phyloP scores from a whole-genome alignment of 2,888 invertebrate genomes.

The Epinotia bilunana region DNA sequence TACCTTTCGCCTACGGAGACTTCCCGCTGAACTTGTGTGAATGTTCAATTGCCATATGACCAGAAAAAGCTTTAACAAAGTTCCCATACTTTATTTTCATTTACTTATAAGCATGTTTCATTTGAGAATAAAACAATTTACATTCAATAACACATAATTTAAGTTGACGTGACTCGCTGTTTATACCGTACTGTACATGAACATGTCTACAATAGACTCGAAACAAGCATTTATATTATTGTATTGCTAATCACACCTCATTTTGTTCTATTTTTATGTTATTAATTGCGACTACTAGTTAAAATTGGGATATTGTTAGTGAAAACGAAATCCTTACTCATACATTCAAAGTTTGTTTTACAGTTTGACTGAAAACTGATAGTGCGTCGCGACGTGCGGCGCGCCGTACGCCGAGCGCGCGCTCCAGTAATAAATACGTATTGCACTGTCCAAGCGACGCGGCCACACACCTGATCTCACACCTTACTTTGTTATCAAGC shows the following conservation, averaged over 20 bases:
- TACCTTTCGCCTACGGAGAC: too few relatives aligned
- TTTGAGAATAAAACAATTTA: constrained; percentile 83
- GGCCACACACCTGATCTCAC: constrained; percentile 55
- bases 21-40: too few relatives aligned
- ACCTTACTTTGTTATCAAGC: constrained; percentile 43
- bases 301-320: constrained; percentile 71
- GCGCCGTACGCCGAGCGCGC: constrained; percentile 11
- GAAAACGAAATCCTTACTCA: constrained; percentile 50
- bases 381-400: constrained; percentile 18
- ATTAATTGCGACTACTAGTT: constrained; percentile 63
- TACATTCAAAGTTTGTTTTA: constrained; percentile 42
- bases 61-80: constrained; percentile 71
- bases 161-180: constrained; percentile 81
- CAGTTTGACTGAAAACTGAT: constrained; percentile 44
- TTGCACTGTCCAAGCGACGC: constrained; percentile 68
- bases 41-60: background rate
- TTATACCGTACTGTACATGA: constrained; percentile 77
- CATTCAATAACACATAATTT: constrained; percentile 83
- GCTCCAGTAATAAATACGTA: constrained; percentile 71
- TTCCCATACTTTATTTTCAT: constrained; percentile 83
- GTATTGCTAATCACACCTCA: constrained; percentile 60
- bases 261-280: constrained; percentile 62
- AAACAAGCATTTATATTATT: constrained; percentile 55
- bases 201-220: constrained; percentile 50
- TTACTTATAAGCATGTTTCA: constrained; percentile 84